These are phyloP conservation scores for Melanotaenia parkinsoni DNA, from an alignment of 2,797 vertebrate genomes.

Conservation along the genomic window DNA sequence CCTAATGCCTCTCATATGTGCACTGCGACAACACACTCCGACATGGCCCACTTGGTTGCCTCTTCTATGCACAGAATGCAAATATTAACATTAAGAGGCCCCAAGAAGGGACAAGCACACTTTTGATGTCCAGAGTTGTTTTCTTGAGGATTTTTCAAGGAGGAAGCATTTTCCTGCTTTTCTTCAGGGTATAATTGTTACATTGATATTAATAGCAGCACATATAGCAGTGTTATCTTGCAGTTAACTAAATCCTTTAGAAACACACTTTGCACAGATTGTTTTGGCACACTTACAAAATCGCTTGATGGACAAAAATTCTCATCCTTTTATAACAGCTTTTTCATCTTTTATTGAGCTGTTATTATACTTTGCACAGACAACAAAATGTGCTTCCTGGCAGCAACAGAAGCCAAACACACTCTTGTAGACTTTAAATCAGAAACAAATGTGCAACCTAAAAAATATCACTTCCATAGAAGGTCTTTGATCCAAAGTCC, in stretches of 20 bases:
- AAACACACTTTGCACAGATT: constrained; percentile 13
- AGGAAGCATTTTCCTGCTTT: constrained; percentile 21
- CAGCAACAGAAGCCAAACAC: constrained; percentile 17
- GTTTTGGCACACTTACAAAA: constrained; percentile 6
- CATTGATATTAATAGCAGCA: constrained; percentile 1
- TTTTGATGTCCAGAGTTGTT: constrained; percentile 41
- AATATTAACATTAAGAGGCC: constrained; percentile 78
- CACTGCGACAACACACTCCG: constrained; percentile 43
- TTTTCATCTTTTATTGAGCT: background rate
- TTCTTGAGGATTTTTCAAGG: constrained; percentile 33
- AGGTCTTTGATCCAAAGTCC: constrained; percentile 17
- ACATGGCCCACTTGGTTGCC: constrained; percentile 51
- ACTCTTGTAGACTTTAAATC: constrained; percentile 19
- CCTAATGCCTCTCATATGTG: constrained; percentile 80
- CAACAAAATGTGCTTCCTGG: constrained; percentile 10
- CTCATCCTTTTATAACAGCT: background rate
- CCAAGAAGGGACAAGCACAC: constrained; percentile 36
- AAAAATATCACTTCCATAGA: constrained; percentile 40
- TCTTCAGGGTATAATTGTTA: background rate
- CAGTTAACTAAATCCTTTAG: background rate
- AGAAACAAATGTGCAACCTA: constrained; percentile 25
- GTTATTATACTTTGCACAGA: background rate
- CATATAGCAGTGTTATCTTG: constrained; percentile 6
- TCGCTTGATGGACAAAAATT: background rate
- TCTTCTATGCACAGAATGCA: constrained; percentile 75